Percentiles rank a stretch among this genome's conserved stretches.
Conservation (phyloP, 2,888 invertebrate species). For the Epinotia ramella region DNA sequence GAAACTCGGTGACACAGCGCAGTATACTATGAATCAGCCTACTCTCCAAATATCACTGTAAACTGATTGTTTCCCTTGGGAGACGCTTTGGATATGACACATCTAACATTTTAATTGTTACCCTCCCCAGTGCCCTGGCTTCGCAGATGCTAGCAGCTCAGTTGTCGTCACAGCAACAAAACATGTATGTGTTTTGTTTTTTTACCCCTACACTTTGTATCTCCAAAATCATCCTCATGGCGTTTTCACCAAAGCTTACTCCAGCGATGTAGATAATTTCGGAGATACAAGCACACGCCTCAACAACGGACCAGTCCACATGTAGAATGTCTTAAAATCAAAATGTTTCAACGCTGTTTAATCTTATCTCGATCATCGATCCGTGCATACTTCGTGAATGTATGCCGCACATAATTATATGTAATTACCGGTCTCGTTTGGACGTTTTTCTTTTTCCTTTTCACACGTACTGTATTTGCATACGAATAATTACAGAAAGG, state of each 20-base stretch:
- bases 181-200: constrained; percentile 93
- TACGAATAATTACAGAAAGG: constrained; percentile 80
- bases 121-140: constrained; percentile 97
- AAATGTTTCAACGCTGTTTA: constrained; percentile 84
- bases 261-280: constrained; percentile 67
- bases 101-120: constrained; percentile 82
- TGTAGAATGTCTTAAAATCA: constrained; percentile 82
- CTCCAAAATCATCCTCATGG: constrained; percentile 59
- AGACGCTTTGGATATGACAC: constrained; percentile 63
- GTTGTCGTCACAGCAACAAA: constrained; percentile 96
- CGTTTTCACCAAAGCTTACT: constrained; percentile 14
- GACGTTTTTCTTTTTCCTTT: constrained; percentile 80
- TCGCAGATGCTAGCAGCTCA: constrained; percentile 98
- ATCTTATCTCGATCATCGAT: constrained; percentile 81
- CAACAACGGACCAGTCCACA: constrained; percentile 71
- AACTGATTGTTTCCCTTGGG: constrained; percentile 54
- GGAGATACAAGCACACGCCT: constrained; percentile 81
- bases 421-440: constrained; percentile 77
- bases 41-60: constrained; percentile 40
- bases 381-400: constrained; percentile 79
- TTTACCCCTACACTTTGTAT: constrained; percentile 67
- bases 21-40: no score
- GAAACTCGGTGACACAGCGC: no score
- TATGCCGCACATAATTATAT: constrained; percentile 81
- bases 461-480: constrained; percentile 84